Evolutionary conservation across 1,140 invertebrate species (phyloP).

Genomic region (Drosophila kanapiae): DNA sequence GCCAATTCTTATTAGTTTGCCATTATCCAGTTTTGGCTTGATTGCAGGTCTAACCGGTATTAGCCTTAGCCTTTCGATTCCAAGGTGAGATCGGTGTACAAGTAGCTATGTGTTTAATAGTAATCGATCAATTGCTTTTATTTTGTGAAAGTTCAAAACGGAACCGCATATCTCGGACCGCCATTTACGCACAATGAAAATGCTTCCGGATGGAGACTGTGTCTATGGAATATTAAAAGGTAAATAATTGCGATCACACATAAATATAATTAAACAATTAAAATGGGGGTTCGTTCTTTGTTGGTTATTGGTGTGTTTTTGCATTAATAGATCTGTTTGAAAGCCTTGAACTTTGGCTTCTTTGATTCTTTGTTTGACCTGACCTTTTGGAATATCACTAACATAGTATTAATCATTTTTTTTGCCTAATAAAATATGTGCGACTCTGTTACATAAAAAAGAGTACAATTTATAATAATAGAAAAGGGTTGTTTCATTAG

Average conservation of each 20-base stretch:
- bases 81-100: constrained; percentile 41
- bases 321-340: constrained; percentile 7
- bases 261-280: background rate
- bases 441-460: background rate
- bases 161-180: constrained; percentile 35
- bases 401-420: background rate
- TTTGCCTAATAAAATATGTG: background rate
- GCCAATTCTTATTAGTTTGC: constrained; percentile 36
- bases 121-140: constrained; percentile 48
- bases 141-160: constrained; percentile 52
- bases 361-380: constrained; percentile 1
- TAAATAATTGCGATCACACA: background rate
- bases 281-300: constrained; percentile 4
- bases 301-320: background rate
- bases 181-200: constrained; percentile 41
- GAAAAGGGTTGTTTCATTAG: no score
- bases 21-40: constrained; percentile 32
- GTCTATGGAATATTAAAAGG: constrained; percentile 6
- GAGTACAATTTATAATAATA: background rate
- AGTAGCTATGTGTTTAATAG: constrained; percentile 23
- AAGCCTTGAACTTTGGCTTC: constrained; percentile 16
- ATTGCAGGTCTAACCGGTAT: constrained; percentile 41
- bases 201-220: constrained; percentile 39
- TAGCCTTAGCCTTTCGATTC: constrained; percentile 51
- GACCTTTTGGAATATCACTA: background rate